phyloP scores from a whole-genome alignment of 2,888 invertebrate species.

The Diplazon laetatorius region DNA sequence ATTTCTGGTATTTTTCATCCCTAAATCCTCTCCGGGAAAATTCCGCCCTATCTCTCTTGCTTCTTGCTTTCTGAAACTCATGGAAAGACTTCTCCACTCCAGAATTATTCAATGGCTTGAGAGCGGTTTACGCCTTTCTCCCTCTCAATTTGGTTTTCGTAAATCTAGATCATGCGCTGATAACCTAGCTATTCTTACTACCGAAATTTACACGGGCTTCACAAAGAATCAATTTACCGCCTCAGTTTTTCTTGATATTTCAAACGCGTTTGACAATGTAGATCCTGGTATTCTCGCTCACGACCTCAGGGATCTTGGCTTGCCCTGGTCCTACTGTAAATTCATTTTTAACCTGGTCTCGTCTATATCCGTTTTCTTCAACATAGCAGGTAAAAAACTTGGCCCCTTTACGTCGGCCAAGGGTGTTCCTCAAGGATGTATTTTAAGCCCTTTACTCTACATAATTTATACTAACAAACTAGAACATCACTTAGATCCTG shows the following conservation, averaged over 20 bases:
- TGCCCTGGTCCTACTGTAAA: constrained; percentile 21
- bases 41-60: constrained; percentile 27
- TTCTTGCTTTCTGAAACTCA: constrained; percentile 35
- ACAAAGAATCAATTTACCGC: background rate
- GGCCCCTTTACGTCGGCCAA: constrained; percentile 1
- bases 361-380: constrained; percentile 19
- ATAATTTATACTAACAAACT: constrained; percentile 21
- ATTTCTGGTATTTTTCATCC: constrained; percentile 29
- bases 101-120: constrained; percentile 44
- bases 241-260: constrained; percentile 25
- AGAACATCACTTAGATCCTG: too few relatives aligned
- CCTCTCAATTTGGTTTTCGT: constrained; percentile 28
- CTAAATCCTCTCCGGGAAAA: constrained; percentile 29
- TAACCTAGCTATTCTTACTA: constrained; percentile 20
- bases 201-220: constrained; percentile 31
- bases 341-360: constrained; percentile 31
- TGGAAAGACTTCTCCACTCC: constrained; percentile 50
- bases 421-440: too few relatives aligned
- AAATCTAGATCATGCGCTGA: constrained; percentile 22
- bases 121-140: background rate
- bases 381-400: background rate
- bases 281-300: background rate
- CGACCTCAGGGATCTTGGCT: background rate
- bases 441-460: constrained; percentile 7
- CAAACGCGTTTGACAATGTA: constrained; percentile 48